Percentiles rank a stretch among this genome's conserved stretches.
Evolutionary conservation across 2,797 vertebrate species (phyloP).

Genomic region (Circus cinereus): DNA sequence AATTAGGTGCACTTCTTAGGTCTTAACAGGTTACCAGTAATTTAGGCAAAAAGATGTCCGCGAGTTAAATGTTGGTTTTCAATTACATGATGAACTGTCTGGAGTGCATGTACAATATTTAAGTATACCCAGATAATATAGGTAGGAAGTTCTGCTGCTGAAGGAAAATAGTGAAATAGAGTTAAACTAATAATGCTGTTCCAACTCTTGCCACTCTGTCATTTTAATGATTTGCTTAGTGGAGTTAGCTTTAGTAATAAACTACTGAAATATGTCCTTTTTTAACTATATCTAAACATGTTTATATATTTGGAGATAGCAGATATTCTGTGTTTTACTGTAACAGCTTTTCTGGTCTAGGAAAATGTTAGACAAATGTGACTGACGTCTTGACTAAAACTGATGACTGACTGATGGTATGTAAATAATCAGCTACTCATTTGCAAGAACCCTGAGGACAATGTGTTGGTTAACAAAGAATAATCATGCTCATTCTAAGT

Average conservation of each 20-base stretch:
- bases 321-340: not conserved
- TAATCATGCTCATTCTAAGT: slow-evolving; percentile 1
- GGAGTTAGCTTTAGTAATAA: not conserved
- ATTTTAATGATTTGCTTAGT: not conserved
- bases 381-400: slow-evolving; percentile 55
- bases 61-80: not conserved
- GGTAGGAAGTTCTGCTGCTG: not conserved
- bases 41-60: not conserved
- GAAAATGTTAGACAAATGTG: slow-evolving; percentile 26
- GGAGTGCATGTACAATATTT: not conserved
- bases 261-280: not conserved
- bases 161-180: not conserved
- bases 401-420: slow-evolving; percentile 57
- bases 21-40: not conserved
- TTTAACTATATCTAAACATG: not conserved
- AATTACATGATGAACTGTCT: not conserved
- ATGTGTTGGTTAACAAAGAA: slow-evolving; percentile 42
- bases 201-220: not conserved
- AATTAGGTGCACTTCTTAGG: not conserved
- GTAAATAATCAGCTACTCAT: slow-evolving; percentile 49
- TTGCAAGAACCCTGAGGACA: slow-evolving; percentile 55
- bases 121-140: not conserved
- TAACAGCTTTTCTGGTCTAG: not conserved
- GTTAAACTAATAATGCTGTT: not conserved
- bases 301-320: not conserved